Evolutionary conservation across 2,113 vertebrate genomes (phyloP).

Genomic region (Cyprinodon variegatus): DNA sequence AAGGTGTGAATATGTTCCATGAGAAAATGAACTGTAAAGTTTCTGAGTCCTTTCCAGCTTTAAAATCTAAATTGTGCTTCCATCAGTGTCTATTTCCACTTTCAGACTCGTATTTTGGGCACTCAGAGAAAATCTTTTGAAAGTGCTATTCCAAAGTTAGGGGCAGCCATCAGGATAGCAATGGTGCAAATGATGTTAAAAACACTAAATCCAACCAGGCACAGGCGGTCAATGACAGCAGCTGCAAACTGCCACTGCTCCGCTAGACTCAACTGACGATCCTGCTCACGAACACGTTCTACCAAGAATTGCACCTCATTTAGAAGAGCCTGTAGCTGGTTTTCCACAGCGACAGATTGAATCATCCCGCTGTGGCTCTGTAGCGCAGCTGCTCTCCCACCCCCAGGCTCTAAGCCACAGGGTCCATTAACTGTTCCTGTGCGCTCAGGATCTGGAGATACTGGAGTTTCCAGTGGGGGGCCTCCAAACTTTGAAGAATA

Average conservation of each 20-base stretch:
- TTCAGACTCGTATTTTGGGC: slow-evolving; percentile 8
- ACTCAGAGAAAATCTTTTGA: slow-evolving; percentile 84
- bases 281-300: slow-evolving; percentile 79
- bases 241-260: slow-evolving; percentile 86
- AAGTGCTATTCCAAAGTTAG: slow-evolving; percentile 82
- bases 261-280: slow-evolving; percentile 71
- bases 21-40: background rate
- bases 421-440: slow-evolving; percentile 50
- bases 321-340: slow-evolving; percentile 80
- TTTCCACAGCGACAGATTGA: slow-evolving; percentile 81
- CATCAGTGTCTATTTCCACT: slow-evolving; percentile 7
- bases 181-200: slow-evolving; percentile 86
- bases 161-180: slow-evolving; percentile 84
- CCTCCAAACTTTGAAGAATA: slow-evolving; percentile 74
- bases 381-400: slow-evolving; percentile 19
- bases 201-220: slow-evolving; percentile 82
- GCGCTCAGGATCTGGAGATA: slow-evolving; percentile 46
- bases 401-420: slow-evolving; percentile 72
- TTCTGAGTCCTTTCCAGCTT: slow-evolving; percentile 1
- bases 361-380: slow-evolving; percentile 23
- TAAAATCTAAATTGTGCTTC: slow-evolving; percentile 56
- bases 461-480: slow-evolving; percentile 75
- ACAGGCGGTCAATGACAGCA: slow-evolving; percentile 82
- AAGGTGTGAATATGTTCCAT: background rate
- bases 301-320: slow-evolving; percentile 79